Conservation (phyloP, 2,797 vertebrate species). For the Rhincodon typus region DNA sequence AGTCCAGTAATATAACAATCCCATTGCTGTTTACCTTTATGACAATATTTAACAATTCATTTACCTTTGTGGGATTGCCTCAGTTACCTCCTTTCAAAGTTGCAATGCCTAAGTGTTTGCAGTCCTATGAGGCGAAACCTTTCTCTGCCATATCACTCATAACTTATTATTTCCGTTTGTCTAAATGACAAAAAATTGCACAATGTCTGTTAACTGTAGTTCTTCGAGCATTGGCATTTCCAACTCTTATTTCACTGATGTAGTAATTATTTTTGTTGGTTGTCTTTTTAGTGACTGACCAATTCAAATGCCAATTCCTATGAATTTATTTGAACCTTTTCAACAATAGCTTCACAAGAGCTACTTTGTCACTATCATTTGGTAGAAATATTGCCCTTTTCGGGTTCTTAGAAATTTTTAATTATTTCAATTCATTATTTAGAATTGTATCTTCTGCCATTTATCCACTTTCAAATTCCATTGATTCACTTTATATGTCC, state of each 20-base stretch:
- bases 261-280: neutral
- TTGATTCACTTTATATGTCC: neutral
- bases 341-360: neutral
- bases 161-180: neutral
- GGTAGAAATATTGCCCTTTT: neutral
- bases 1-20: neutral
- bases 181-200: neutral
- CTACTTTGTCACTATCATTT: neutral
- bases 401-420: neutral
- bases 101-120: neutral
- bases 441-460: neutral
- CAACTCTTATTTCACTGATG: neutral
- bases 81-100: neutral
- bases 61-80: neutral
- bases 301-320: neutral
- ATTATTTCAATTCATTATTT: neutral
- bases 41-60: neutral
- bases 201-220: neutral
- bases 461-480: neutral
- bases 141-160: neutral
- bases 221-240: neutral
- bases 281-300: neutral
- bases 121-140: neutral
- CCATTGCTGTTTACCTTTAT: neutral
- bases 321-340: neutral